Evolutionary conservation across 2,113 vertebrate species (phyloP), one percentile per base, ranked within the genome.

Genomic region (Ammodytes marinus): DNA sequence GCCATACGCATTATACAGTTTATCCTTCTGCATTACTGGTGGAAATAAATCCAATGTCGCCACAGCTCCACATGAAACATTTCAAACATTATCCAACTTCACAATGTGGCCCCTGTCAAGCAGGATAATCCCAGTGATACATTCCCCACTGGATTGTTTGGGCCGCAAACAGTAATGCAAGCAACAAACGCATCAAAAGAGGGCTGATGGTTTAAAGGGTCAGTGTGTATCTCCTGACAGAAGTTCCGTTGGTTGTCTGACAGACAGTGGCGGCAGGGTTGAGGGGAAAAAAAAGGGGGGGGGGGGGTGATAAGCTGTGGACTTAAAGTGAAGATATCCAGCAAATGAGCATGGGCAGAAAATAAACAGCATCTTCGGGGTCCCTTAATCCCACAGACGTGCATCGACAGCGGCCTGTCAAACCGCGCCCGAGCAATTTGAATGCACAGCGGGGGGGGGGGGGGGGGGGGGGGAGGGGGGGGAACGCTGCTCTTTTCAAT

Each of bases 381-480:
- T n/a, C 72, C 14, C 83, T 88, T 90, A 91, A 94, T 95, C 91
- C 86, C 64, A 8, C 64, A 83, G 93, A 90, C 85, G 83, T 69
- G 75, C 89, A 27, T 76, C 79, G 68, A 89, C 84, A 88, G 90
- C 77, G 69, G 86, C 86, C 87, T 93, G 93, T 93, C 94, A 94
- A 86, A 89, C 89, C 64, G 83, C 61, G 58, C 53, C 27, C 7
- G 82, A 81, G 68, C 93, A 93, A 94, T 94, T 92, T 94, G 85
- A 92, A 92, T 92, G 86, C 94, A 79, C 91, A 93, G 94, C 92
- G 69, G 93, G 92, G 88, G 27, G 27, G 27, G 27, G 27, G 27
- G 27, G 27, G 81, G 27, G 27, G 27, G 81, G n/a, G n/a, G 69
- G 93, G 92, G 88, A 2, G 27, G 27, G 27, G 27, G 27, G 27